These are phyloP conservation scores for Sarotherodon lohbergeri DNA, from an alignment of 2,113 vertebrate species.

Conservation along the genomic window DNA sequence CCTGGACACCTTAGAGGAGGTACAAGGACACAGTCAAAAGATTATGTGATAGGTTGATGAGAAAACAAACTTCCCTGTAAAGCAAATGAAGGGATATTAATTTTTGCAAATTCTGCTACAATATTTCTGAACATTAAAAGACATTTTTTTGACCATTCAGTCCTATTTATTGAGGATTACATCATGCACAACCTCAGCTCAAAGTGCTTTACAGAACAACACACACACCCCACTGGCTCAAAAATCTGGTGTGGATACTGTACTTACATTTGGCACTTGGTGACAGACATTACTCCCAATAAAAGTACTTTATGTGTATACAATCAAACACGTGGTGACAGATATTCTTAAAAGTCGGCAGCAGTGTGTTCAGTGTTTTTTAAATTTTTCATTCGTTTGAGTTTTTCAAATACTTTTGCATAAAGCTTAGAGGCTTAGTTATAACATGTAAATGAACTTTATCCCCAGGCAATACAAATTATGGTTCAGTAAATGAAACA, in stretches of 20 bases:
- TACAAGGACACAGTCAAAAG: background rate
- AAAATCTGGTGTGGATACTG: background rate
- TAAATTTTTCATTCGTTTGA: background rate
- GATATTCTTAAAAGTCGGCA: background rate
- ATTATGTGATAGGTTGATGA: background rate
- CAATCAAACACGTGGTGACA: background rate
- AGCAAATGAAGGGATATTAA: background rate
- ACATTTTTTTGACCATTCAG: background rate
- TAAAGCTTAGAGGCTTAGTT: background rate
- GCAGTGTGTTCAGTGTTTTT: background rate
- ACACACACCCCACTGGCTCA: background rate
- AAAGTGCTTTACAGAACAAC: background rate
- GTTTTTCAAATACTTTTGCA: background rate
- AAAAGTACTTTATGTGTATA: background rate
- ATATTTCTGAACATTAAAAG: background rate
- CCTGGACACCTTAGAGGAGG: background rate
- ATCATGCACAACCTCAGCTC: background rate
- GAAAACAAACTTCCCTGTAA: background rate
- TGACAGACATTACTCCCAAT: background rate
- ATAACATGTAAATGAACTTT: background rate
- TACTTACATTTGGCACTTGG: background rate
- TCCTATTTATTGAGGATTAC: background rate
- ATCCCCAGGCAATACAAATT: background rate
- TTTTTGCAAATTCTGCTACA: background rate
- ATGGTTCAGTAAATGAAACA: background rate